Base-by-base conservation (phyloP, 2,888 invertebrate genomes). In the Apeira syringaria region DNA sequence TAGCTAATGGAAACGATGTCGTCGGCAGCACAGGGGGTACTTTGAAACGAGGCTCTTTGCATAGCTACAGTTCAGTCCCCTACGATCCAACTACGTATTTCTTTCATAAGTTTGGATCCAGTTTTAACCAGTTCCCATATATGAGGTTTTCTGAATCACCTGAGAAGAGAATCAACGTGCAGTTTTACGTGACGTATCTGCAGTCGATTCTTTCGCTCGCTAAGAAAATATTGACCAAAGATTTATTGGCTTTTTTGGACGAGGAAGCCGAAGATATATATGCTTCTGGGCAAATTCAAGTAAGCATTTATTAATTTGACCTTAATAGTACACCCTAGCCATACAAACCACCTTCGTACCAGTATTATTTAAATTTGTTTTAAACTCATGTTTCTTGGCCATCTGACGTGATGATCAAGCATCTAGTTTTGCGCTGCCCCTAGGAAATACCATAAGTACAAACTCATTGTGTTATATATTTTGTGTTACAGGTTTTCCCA, bases 71-170 rank as follows among this genome's bases (percentile, higher is more conserved):
- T 47, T 93, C 94, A 0, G 92, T 94, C 1, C 93, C 94, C 0
- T 95, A 95, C 53, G 96, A 97, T 80, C 94, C 96, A 0, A 93
- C 94, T 0, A 94, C 94, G 0, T 95, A 97, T 72, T 98, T 97
- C 80, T 98, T 98, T 68, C 93, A 95, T 42, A 96, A 96, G 65
- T 97, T 96, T 69, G 98, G 98, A 5, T 97, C 98, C 0, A 97
- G 96, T 75, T 98, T 98, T 71, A 96, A 96, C 79, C 96, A 97
- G 75, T 96, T 96, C 63, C 95, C 96, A 0, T 94, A 96, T 53
- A 94, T 96, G 93, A 91, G 95, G 53, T 94, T 94, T 51, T 93
- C 93, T 1, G 95, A 96, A 57, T 92, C 93, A 0, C 93, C 93
- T 0, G 94, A 94, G 47, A 94, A 93, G 68, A 91, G 92, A 58